Evolutionary conservation across 2,113 vertebrate genomes (phyloP), one percentile per base, ranked within the genome.

Genomic region (Aramus guarauna): DNA sequence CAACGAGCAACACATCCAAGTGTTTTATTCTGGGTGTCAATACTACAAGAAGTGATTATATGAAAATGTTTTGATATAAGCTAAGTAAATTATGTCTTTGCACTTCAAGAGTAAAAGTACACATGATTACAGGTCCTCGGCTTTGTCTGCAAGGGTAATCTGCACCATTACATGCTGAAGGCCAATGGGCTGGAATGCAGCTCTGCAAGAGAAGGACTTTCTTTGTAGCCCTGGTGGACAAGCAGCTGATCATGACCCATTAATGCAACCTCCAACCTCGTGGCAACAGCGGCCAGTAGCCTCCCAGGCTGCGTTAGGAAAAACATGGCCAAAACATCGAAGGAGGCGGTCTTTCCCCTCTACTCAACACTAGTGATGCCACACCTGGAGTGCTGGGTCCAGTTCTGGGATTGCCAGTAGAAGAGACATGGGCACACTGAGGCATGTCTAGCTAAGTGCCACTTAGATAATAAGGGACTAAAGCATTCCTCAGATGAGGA

Each of bases 1-100:
- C 85, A 86, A 89, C 77, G 37, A 86, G 64, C 64, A 92, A 74
- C 37, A 74, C 11, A 1, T 89, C n/a, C 80, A 82, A 73, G 47
- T 59, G 16, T 62, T 92, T 89, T 82, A 85, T 82, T 68, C 69
- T 45, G 71, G 13, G n/a, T 78, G 32, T 78, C 55, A 86, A 55
- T 63, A 48, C 56, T 55, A 82, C 71, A 86, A 85, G 84, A 69
- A 86, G 55, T 16, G 37, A 82, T 74, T 74, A 63, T 16, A 82
- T 29, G 48, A 92, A 89, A 89, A 82, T 69, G 55, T 82, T 88
- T 73, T 85, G 30, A 89, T 82, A n/a, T 37, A 92, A 68, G 37
- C 22, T 47, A 85, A 62, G 59, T 20, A 85, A 88, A 95, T 58
- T 19, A 58, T 5, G 11, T n/a, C 59, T 78, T 39, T 50, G 23